Conservation (phyloP, 2,888 invertebrate genomes). For the Orchesella flavescens region DNA sequence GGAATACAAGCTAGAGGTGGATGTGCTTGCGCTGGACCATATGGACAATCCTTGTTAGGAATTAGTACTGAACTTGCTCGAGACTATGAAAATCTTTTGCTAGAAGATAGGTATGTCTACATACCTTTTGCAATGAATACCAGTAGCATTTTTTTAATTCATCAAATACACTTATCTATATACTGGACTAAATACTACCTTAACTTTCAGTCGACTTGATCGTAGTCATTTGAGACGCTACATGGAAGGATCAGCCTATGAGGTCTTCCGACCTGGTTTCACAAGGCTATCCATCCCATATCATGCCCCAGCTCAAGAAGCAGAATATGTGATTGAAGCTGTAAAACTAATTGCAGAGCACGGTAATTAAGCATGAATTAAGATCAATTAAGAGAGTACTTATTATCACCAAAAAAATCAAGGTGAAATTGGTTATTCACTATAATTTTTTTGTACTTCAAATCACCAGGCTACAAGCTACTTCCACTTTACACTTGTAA, state of each 20-base stretch:
- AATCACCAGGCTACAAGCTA: conserved; percentile 81
- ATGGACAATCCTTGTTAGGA: conserved; percentile 88
- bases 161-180: no score
- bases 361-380: conserved; percentile 74
- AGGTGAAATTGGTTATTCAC: background rate
- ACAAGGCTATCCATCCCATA: conserved; percentile 88
- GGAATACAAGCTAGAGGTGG: conserved; percentile 89
- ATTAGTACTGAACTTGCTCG: conserved; percentile 85
- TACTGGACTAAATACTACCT: background rate
- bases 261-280: conserved; percentile 89
- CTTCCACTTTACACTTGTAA: conserved; percentile 91
- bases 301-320: conserved; percentile 85
- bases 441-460: background rate
- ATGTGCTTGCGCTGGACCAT: conserved; percentile 85
- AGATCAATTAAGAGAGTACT: background rate
- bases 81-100: conserved; percentile 83
- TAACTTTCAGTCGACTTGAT: conserved; percentile 76
- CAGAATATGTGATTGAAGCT: conserved; percentile 88
- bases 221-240: conserved; percentile 76
- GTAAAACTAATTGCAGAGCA: conserved; percentile 90
- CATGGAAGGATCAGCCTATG: conserved; percentile 77
- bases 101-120: conserved; percentile 78
- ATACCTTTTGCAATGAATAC: no score
- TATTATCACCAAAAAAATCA: background rate
- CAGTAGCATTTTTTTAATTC: no score